Base-by-base conservation (phyloP, 1,140 invertebrate species). In the Pteromalus puparum region DNA sequence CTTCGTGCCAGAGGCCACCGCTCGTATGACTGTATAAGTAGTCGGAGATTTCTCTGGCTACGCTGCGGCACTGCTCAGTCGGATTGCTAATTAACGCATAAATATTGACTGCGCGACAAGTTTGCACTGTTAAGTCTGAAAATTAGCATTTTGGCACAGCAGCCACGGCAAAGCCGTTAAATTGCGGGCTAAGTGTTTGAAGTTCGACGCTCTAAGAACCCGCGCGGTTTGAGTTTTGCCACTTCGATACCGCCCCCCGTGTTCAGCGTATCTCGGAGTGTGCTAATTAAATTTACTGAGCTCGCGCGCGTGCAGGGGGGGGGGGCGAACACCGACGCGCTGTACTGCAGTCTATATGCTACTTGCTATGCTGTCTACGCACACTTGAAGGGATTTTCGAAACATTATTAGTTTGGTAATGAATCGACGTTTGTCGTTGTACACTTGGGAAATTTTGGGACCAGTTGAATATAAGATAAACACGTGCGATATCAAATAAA, bases 101-200 rank as follows among this genome's bases (percentile, higher is more conserved):
- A 76, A 76, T 76, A 76, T 76, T 76, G 46, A 76, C 74, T 76
- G 24, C 24, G 7, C 21, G 38, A 53, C 73, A 74, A 76, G 38
- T 76, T 46, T 48, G n/a, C 42, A 28, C 74, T 26, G 74, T 53
- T 46, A 48, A 48, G 46, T 21, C 42, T 53, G 42, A 76, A 48
- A n/a, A 53, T 76, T 76, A 76, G 74, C 74, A 76, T 76, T n/a
- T 76, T 48, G 28, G 38, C 74, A n/a, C 46, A 38, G n/a, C 46
- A 7, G 34, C 15, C 74, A 1, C 53, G 15, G 53, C 53, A 26
- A 76, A 26, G 21, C 28, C 74, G 34, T 76, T 76, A 48, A 76
- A 53, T 21, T 76, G 42, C 74, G 1, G n/a, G 24, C 21, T 46
- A 48, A 53, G 74, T 53, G 74, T 53, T 53, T 46, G 42, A 76